Conservation (phyloP, 1,140 invertebrate species). For the Apis cerana region DNA sequence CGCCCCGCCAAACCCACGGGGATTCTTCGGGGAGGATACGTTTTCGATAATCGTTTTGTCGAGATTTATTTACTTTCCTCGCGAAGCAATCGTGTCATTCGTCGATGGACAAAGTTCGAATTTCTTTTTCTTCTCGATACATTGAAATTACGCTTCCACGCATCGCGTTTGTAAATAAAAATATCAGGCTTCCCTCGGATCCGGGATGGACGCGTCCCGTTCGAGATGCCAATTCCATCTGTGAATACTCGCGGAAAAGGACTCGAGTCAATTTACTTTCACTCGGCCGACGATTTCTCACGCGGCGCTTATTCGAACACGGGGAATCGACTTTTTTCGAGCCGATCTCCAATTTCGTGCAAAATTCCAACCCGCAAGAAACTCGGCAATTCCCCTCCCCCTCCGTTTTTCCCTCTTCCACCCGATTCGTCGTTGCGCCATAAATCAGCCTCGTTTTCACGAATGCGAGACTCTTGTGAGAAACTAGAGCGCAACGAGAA, state of each 20-base stretch:
- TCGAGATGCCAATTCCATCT: not conserved
- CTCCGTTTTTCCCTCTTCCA: slow-evolving; percentile 22
- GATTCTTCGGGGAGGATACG: no score
- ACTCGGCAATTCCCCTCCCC: slow-evolving; percentile 15
- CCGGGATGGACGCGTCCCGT: no score
- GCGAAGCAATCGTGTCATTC: no score
- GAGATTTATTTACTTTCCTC: no score
- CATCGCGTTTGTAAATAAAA: no score
- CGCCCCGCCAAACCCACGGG: not conserved
- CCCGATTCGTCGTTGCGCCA: slow-evolving; percentile 17
- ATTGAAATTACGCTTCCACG: no score
- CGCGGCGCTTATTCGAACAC: not conserved
- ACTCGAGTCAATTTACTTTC: slow-evolving; percentile 31
- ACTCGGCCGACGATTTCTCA: slow-evolving; percentile 34
- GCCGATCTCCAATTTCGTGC: slow-evolving; percentile 46
- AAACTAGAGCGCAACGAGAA: slow-evolving; percentile 35
- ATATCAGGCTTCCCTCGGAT: no score
- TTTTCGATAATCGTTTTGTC: no score
- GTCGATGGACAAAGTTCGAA: no score
- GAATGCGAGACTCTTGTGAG: slow-evolving; percentile 23
- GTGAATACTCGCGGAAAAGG: not conserved
- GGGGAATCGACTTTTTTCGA: slow-evolving; percentile 29
- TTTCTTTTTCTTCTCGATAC: no score
- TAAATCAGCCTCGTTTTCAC: slow-evolving; percentile 49
- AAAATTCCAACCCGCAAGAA: slow-evolving; percentile 42